Base-by-base conservation (phyloP, 1,140 invertebrate species). In the Caenorhabditis latens region DNA sequence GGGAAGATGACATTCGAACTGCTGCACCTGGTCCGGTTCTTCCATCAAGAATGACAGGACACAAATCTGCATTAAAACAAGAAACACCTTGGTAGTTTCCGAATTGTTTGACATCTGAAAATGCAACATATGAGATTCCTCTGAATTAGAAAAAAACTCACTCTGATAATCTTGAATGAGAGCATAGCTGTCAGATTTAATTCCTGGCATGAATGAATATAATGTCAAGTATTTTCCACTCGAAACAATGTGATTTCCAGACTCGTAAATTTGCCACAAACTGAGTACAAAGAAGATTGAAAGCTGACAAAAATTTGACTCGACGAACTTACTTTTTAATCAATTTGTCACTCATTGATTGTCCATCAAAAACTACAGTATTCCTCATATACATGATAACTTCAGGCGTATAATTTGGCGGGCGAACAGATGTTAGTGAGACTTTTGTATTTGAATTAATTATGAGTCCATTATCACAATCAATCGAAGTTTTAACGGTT, bases 321-420 rank as follows among this genome's bases (percentile, higher is more conserved):
- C 5, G 11, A 13, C 2, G n/a, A 58, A 32, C 61, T 32, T 63
- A 63, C 61, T 63, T 63, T 40, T 24, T 24, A 32, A 63, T 63
- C 24, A 63, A 21, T 32, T 63, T 63, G 32, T 63, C 61, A 32
- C 40, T 24, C 11, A 63, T 63, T 11, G 61, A 32, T 32, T 9
- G 21, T 8, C 61, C 61, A 63, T 63, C 61, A 40, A 63, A 63
- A 63, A 63, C 61, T 7, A 63, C 61, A 32, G 61, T 63, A 63
- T 63, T 63, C 24, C 61, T 63, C 61, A 63, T 63, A 11, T 63
- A 32, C 21, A 32, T 7, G 14, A 13, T 32, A 32, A 40, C 32
- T 63, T 63, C 19, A 7, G 11, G 3, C 24, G 11, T 13, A 32
- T 63, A 7, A 0, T 11, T 32, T 14, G 61, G 61, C 24, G 61